Evolutionary conservation across 1,140 invertebrate genomes (phyloP).

Genomic region (Eumeta japonica): DNA sequence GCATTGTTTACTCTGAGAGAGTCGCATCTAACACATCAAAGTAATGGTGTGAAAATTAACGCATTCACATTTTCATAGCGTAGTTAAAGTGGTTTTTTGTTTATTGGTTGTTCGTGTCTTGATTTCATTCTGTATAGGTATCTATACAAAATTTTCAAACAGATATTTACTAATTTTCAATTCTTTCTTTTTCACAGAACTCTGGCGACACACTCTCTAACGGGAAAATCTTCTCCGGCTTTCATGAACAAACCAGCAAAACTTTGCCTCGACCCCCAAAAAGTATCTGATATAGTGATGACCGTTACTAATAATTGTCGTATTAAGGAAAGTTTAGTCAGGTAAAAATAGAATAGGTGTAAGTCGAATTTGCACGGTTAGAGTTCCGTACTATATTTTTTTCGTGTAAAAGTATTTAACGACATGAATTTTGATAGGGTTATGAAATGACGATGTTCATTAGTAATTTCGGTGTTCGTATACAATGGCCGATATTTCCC

Average conservation of each 20-base stretch:
- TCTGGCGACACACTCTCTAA: constrained; percentile 42
- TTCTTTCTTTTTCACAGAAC: constrained; percentile 26
- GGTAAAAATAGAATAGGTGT: too few species aligned
- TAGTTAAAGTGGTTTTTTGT: constrained; percentile 4
- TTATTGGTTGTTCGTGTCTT: constrained; percentile 7
- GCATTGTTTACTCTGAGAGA: too few species aligned
- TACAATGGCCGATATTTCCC: too few species aligned
- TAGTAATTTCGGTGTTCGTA: too few species aligned
- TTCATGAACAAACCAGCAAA: constrained; percentile 39
- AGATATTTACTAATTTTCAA: constrained; percentile 10
- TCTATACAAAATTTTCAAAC: constrained; percentile 14
- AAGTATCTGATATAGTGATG: constrained; percentile 40
- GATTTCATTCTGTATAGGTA: constrained; percentile 5
- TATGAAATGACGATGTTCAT: too few species aligned
- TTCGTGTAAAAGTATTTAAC: too few species aligned
- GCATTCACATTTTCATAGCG: constrained; percentile 1
- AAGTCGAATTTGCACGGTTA: too few species aligned
- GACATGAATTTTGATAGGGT: too few species aligned
- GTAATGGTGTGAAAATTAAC: constrained; percentile 5
- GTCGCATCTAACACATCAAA: constrained; percentile 15
- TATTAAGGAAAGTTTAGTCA: constrained; percentile 34
- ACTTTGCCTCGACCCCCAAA: constrained; percentile 21
- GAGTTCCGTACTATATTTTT: too few species aligned
- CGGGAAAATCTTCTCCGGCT: constrained; percentile 43
- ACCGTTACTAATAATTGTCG: constrained; percentile 32